These are phyloP conservation scores for Tetramorium parvispinum DNA, from an alignment of 1,140 invertebrate species.

Conservation along the genomic window DNA sequence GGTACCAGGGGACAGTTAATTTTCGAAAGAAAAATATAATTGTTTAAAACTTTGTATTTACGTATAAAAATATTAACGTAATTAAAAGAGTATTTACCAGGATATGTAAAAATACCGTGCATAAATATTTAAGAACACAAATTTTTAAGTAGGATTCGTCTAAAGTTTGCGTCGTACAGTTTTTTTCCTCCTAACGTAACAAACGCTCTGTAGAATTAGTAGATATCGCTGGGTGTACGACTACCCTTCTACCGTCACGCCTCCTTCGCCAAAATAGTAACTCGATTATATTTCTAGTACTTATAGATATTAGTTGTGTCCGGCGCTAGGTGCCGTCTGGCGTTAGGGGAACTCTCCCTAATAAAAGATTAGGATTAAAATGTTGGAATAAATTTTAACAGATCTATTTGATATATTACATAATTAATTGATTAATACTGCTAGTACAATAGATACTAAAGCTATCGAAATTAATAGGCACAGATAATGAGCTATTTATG, in stretches of 20 bases:
- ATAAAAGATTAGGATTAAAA: not conserved
- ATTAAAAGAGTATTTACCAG: too few relatives aligned
- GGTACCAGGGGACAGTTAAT: not conserved
- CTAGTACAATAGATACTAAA: not conserved
- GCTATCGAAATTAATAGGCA: constrained; percentile 3
- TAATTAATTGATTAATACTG: constrained; percentile 17
- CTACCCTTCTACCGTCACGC: too few relatives aligned
- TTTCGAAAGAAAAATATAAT: not conserved
- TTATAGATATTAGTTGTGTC: too few relatives aligned
- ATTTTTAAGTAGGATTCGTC: not conserved
- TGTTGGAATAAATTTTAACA: not conserved
- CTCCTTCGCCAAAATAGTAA: too few relatives aligned
- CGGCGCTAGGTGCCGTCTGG: too few relatives aligned
- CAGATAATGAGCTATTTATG: not conserved
- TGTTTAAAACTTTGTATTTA: not conserved
- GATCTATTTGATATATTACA: not conserved
- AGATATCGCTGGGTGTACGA: too few relatives aligned
- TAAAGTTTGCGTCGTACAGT: not conserved
- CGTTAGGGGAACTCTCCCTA: too few relatives aligned
- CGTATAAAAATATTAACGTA: too few relatives aligned
- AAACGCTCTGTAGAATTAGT: too few relatives aligned
- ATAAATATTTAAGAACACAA: not conserved
- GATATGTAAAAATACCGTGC: not conserved
- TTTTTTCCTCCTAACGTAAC: not conserved
- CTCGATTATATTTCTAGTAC: too few relatives aligned